Evolutionary conservation across 1,140 invertebrate genomes (phyloP).

Genomic region (Pogonus chalceus): DNA sequence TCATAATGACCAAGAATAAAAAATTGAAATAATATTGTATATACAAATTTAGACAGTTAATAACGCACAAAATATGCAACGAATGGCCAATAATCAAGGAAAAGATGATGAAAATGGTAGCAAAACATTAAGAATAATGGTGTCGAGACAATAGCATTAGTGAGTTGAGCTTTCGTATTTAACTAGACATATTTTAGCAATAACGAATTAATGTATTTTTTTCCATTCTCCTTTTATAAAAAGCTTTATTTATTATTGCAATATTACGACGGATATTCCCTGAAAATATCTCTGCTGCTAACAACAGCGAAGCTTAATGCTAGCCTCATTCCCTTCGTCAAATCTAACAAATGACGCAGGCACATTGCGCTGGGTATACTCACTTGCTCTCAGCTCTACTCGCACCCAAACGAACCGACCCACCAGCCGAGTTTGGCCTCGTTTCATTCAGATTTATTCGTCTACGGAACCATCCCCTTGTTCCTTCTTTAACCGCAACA

Average conservation of each 20-base stretch:
- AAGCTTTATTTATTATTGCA: background rate
- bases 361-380: background rate
- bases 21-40: too few species aligned
- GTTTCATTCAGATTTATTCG: constrained; percentile 3
- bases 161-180: too few species aligned
- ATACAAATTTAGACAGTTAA: background rate
- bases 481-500: background rate
- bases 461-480: background rate
- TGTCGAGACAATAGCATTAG: too few species aligned
- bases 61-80: background rate
- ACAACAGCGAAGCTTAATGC: background rate
- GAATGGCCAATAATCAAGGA: background rate
- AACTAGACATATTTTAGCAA: background rate
- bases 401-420: too few species aligned
- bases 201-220: background rate
- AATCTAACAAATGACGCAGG: background rate
- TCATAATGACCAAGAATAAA: too few species aligned
- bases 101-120: too few species aligned
- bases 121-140: too few species aligned
- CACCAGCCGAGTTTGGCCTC: background rate
- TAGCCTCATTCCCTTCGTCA: background rate
- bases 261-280: background rate
- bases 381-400: background rate
- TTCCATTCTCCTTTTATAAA: background rate
- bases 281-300: background rate